Conservation (phyloP, 1,140 invertebrate genomes). For the Microplitis mediator region DNA sequence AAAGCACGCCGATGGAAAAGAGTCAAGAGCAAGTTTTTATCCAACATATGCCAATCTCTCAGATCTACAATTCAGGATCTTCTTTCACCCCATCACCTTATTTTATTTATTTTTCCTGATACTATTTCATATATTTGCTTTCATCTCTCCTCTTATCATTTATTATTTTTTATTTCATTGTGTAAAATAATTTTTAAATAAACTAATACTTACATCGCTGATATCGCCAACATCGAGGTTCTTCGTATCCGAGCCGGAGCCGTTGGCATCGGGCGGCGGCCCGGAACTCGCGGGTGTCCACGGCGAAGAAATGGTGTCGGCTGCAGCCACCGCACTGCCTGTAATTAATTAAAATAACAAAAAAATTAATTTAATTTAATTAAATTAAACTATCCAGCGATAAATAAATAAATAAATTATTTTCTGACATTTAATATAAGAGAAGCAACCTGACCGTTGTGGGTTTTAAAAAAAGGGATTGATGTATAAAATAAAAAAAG, state of each 20-base stretch:
- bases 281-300: slow-evolving; percentile 78
- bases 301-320: slow-evolving; percentile 86
- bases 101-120: slow-evolving; percentile 17
- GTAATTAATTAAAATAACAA: slow-evolving; percentile 43
- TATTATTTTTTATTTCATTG: background rate
- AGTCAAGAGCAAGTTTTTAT: slow-evolving; percentile 29
- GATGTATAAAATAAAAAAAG: slow-evolving; percentile 33
- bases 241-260: slow-evolving; percentile 79
- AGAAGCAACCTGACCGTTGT: background rate
- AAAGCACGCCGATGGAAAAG: slow-evolving; percentile 6
- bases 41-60: slow-evolving; percentile 35
- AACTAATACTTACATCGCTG: slow-evolving; percentile 68
- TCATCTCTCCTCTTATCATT: slow-evolving; percentile 1
- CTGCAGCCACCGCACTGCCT: slow-evolving; percentile 75
- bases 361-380: background rate
- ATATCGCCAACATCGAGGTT: slow-evolving; percentile 84
- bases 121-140: background rate
- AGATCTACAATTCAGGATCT: slow-evolving; percentile 18
- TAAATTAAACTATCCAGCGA: background rate
- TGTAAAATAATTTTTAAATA: background rate
- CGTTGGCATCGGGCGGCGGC: slow-evolving; percentile 75
- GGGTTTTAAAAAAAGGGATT: too few species aligned
- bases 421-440: background rate
- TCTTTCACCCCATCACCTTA: slow-evolving; percentile 3
- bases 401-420: background rate